These are phyloP conservation scores for Panagrolaimus sp. DNA, from an alignment of 1,140 invertebrate species.

Conservation along the genomic window DNA sequence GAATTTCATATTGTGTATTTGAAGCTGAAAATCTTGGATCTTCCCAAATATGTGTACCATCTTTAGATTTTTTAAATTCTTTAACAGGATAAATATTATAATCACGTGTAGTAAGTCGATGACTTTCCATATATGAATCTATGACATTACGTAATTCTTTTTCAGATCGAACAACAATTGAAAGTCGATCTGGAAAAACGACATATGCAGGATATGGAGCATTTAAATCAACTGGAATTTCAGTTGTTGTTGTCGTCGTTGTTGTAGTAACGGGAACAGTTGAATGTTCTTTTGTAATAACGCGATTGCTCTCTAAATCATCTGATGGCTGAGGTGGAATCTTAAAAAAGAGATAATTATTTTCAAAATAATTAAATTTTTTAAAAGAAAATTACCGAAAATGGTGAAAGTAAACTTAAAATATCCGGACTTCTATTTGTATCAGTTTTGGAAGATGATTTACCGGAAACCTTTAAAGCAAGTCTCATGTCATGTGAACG, in stretches of 20 bases:
- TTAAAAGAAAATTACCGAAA: background rate
- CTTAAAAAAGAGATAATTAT: no score
- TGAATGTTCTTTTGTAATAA: background rate
- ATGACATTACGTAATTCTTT: constrained; percentile 5
- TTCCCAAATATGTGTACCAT: background rate
- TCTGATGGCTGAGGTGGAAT: background rate
- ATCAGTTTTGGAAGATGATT: background rate
- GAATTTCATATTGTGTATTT: background rate
- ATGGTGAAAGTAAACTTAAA: background rate
- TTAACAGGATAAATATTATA: background rate
- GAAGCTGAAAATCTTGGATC: background rate
- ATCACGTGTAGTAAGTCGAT: background rate
- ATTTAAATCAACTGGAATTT: no score
- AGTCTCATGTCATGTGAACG: constrained; percentile 1
- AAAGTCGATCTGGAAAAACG: background rate
- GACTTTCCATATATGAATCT: constrained; percentile 5
- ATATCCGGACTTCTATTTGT: background rate
- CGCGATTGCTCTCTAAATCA: background rate
- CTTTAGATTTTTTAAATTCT: background rate
- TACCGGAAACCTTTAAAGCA: constrained; percentile 1
- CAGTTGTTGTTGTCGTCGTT: background rate
- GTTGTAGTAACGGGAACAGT: background rate
- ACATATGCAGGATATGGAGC: constrained; percentile 7
- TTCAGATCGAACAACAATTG: constrained; percentile 1
- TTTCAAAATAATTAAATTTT: no score